phyloP scores from a whole-genome alignment of 2,888 invertebrate species.

The Drosophila parthenogenetica region DNA sequence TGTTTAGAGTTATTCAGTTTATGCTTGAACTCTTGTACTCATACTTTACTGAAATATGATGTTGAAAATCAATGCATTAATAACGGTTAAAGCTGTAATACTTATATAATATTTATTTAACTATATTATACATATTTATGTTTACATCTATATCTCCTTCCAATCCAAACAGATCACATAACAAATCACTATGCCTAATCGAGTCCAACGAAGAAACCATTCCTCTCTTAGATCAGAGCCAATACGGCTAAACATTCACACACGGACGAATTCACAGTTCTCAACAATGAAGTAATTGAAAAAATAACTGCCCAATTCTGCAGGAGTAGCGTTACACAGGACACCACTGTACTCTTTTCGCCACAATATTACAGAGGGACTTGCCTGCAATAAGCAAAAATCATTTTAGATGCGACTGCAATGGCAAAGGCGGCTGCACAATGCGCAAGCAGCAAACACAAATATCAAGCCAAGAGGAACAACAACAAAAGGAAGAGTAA shows the following conservation, averaged over 20 bases:
- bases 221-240: constrained; percentile 11
- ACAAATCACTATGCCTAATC: constrained; percentile 65
- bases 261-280: constrained; percentile 11
- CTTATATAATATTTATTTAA: no score
- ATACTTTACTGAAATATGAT: no score
- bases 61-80: no score
- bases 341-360: background rate
- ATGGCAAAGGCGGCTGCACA: constrained; percentile 29
- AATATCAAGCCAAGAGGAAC: constrained; percentile 27
- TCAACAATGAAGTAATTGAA: constrained; percentile 72
- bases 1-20: no score
- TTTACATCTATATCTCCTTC: background rate
- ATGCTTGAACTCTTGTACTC: no score
- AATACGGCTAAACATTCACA: constrained; percentile 8
- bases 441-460: constrained; percentile 44
- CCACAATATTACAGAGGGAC: background rate
- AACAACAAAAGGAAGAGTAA: constrained; percentile 20
- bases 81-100: no score
- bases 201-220: constrained; percentile 56
- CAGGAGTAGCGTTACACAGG: constrained; percentile 21
- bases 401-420: constrained; percentile 40
- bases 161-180: constrained; percentile 29
- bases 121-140: no score
- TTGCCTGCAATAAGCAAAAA: constrained; percentile 34
- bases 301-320: constrained; percentile 56